Evolutionary conservation across 2,888 invertebrate genomes (phyloP).

Genomic region (Charanyca ferruginea): DNA sequence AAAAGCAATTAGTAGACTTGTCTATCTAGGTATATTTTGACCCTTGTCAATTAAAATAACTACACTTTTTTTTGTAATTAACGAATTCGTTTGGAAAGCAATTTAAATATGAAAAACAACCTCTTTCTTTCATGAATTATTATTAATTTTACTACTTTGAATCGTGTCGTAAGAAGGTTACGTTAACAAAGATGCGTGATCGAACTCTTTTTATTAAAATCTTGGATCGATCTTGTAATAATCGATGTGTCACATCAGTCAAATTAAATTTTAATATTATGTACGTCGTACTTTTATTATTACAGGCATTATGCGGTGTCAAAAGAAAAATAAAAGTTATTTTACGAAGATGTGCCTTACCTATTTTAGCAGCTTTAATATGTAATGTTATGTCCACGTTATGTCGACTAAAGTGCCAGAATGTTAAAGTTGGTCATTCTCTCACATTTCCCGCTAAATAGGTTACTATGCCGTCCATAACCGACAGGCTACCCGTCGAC

Average conservation of each 20-base stretch:
- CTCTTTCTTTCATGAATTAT: not conserved
- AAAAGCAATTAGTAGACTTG: not conserved
- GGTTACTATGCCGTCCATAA: slow-evolving; percentile 27
- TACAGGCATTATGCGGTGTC: not conserved
- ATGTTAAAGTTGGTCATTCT: slow-evolving; percentile 30
- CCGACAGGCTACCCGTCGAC: slow-evolving; percentile 36
- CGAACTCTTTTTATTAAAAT: slow-evolving; percentile 36
- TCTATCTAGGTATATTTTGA: not conserved
- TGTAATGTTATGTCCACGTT: not conserved
- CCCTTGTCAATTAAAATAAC: not conserved
- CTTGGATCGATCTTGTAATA: slow-evolving; percentile 20
- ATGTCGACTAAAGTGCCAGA: slow-evolving; percentile 10
- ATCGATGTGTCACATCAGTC: slow-evolving; percentile 23
- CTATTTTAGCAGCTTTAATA: not conserved
- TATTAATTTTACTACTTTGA: not conserved
- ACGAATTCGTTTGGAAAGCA: not conserved
- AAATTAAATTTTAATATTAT: slow-evolving; percentile 26
- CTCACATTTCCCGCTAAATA: slow-evolving; percentile 34
- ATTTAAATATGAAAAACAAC: not conserved
- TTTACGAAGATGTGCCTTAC: not conserved
- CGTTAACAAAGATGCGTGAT: slow-evolving; percentile 12
- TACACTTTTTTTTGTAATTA: not conserved
- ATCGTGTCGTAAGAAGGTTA: slow-evolving; percentile 15
- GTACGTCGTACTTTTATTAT: slow-evolving; percentile 16
- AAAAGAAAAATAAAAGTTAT: not conserved